phyloP scores from a whole-genome alignment of 2,797 vertebrate genomes.

The Halcyon badia region DNA sequence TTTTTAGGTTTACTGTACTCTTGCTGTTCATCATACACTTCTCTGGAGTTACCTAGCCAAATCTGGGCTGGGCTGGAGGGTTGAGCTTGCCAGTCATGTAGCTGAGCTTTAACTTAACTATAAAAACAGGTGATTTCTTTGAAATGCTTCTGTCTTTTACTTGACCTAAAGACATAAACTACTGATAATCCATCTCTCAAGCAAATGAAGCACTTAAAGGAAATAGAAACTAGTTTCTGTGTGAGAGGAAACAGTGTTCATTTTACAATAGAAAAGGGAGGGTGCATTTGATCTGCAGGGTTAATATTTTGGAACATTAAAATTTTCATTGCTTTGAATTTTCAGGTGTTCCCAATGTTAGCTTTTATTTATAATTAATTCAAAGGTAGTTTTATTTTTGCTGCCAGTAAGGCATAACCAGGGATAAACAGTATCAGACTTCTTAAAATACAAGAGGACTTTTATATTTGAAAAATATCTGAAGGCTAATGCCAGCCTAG shows the following conservation, averaged over 20 bases:
- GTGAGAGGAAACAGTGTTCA: constrained; percentile 9
- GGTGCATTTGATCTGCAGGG: background rate
- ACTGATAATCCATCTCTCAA: constrained; percentile 35
- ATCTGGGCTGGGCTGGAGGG: background rate
- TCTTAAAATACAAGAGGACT: background rate
- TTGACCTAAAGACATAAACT: constrained; percentile 8
- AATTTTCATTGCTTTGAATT: background rate
- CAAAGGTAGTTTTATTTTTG: background rate
- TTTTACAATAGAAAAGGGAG: background rate
- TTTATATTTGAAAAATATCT: background rate
- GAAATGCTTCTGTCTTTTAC: background rate
- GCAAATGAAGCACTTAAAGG: background rate
- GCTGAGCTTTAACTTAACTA: background rate
- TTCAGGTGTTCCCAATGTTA: background rate
- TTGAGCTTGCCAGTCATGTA: rapidly evolving
- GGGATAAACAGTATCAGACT: background rate
- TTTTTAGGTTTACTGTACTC: background rate
- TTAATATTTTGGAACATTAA: background rate
- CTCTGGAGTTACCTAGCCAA: background rate
- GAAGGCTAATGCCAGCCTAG: background rate
- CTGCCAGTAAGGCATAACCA: background rate
- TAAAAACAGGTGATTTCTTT: constrained; percentile 37
- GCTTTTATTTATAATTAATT: background rate
- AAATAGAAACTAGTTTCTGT: constrained; percentile 63
- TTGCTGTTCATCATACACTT: background rate